Evolutionary conservation across 2,797 vertebrate genomes (phyloP), one percentile per base, ranked within the genome.

Genomic region (Graptemys geographica): DNA sequence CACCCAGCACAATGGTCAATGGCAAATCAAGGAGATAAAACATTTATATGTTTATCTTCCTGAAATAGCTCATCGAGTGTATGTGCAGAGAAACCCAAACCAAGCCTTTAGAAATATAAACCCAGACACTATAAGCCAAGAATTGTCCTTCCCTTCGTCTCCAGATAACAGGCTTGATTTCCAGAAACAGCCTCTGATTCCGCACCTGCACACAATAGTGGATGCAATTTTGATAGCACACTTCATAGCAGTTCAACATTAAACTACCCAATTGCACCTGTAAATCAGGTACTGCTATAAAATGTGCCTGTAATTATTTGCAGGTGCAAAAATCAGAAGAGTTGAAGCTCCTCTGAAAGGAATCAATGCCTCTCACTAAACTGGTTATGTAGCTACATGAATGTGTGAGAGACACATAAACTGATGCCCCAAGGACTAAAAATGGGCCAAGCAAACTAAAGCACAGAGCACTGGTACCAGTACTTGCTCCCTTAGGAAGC

Each of bases 1-100:
- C 89, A 95, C 16, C 55, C 86, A 93, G 69, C 80, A 93, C 81
- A 95, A 94, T 62, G 79, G 86, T 89, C 81, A 74, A 81, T 91
- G 83, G 86, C 81, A 94, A 96, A 96, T 79, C n/a, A 1, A 9
- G 86, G 69, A 83, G 84, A 96, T 90, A 62, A 92, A 97, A 95
- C 92, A 94, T 94, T 91, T 87, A 84, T 86, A 52, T 90, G 80
- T 96, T 96, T 95, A 93, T 93, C 93, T 88, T 96, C 87, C 91
- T 49, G n/a, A 86, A 91, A 88, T 90, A 97, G 86, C 31, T 83
- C 79, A 93, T 2, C 5, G 89, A 90, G 84, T 15, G 89, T 86
- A 33, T 5, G 31, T 83, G 87, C 62, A 92, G 92, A 83, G 76
- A 96, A 83, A 94, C 83, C 81, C 86, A 89, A 90, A 87, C 52